Conservation (phyloP, 2,113 vertebrate species). For the Connochaetes taurinus region DNA sequence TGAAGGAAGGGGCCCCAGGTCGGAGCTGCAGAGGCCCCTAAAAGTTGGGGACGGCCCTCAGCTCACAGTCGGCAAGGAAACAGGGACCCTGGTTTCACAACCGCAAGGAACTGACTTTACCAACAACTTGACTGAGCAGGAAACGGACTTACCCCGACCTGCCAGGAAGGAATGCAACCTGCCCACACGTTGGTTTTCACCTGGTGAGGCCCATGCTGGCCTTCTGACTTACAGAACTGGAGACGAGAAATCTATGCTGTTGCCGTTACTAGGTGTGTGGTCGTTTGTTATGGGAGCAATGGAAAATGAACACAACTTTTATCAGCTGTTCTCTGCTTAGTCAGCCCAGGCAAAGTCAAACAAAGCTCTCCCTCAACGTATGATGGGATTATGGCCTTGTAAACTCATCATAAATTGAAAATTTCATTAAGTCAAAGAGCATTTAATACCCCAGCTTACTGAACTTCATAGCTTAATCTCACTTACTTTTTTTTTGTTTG, state of each 20-base stretch:
- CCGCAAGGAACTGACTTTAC: background rate
- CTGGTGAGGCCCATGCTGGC: rapidly evolving
- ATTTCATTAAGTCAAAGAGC: background rate
- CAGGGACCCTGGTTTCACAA: background rate
- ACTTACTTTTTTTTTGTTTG: background rate
- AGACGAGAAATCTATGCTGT: background rate
- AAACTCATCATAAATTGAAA: background rate
- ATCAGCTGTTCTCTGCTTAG: background rate
- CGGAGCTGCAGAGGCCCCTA: background rate
- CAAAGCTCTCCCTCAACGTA: background rate
- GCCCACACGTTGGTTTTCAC: background rate
- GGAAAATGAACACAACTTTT: background rate
- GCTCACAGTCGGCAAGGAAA: background rate
- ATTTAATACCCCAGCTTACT: background rate
- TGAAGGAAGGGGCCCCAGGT: rapidly evolving
- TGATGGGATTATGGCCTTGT: background rate
- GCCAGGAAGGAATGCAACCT: background rate
- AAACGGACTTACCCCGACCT: background rate
- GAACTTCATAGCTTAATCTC: background rate
- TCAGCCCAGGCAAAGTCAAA: background rate
- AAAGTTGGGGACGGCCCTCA: background rate
- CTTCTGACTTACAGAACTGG: background rate
- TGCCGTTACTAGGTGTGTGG: background rate
- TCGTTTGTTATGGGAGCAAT: background rate
- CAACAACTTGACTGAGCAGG: background rate